These are phyloP conservation scores for Nymphalis io DNA, from an alignment of 1,140 invertebrate species.

Conservation along the genomic window DNA sequence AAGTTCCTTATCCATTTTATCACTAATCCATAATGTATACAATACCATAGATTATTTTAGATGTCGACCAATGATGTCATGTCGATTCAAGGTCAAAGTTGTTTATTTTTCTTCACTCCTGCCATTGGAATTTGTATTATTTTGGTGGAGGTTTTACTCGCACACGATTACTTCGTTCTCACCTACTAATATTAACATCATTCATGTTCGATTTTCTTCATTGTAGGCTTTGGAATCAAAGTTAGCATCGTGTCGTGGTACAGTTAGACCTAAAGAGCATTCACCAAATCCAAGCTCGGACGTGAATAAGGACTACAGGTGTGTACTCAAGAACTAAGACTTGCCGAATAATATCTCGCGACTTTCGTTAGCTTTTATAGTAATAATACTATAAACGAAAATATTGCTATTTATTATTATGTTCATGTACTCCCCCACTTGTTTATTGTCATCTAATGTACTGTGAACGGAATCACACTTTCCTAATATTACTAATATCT, in stretches of 20 bases:
- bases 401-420: constrained; percentile 59
- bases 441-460: constrained; percentile 53
- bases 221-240: constrained; percentile 82
- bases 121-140: neutral
- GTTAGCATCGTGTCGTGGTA: constrained; percentile 81
- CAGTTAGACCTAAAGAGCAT: constrained; percentile 79
- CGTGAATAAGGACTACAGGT: constrained; percentile 79
- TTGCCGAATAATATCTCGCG: constrained; percentile 44
- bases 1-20: no score
- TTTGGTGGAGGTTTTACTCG: constrained; percentile 44
- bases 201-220: constrained; percentile 79
- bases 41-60: no score
- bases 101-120: no score
- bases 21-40: no score
- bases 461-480: constrained; percentile 66
- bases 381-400: constrained; percentile 53
- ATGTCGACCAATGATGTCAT: no score
- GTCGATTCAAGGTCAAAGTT: no score
- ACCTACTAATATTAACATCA: constrained; percentile 75
- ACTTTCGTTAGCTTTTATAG: constrained; percentile 53
- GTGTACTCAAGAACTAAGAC: constrained; percentile 77
- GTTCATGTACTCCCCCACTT: constrained; percentile 47
- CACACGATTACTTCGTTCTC: constrained; percentile 42
- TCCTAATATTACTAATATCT: constrained; percentile 73
- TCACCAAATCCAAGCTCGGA: constrained; percentile 71